Evolutionary conservation across 2,888 invertebrate species (phyloP).

Genomic region (Anthrax anthrax): DNA sequence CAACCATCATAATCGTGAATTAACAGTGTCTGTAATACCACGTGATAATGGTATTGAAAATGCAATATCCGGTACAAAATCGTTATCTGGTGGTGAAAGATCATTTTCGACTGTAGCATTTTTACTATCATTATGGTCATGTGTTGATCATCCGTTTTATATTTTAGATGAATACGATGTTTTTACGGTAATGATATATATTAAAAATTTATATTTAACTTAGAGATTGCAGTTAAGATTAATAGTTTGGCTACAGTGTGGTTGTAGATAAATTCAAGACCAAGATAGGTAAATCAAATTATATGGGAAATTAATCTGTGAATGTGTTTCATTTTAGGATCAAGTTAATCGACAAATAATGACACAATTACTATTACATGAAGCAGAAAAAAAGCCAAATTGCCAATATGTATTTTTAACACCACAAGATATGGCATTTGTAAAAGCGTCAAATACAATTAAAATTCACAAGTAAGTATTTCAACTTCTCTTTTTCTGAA

Average conservation of each 20-base stretch:
- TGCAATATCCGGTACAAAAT: constrained; percentile 40
- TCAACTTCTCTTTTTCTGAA: not conserved
- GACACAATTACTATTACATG: constrained; percentile 60
- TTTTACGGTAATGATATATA: constrained; percentile 58
- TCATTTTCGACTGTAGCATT: constrained; percentile 93
- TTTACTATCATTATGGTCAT: constrained; percentile 85
- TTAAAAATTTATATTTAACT: not conserved
- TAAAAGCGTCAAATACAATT: constrained; percentile 37
- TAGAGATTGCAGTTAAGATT: too few species aligned
- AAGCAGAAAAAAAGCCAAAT: constrained; percentile 49
- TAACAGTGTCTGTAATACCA: constrained; percentile 41
- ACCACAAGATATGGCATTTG: constrained; percentile 59
- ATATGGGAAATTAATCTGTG: too few species aligned
- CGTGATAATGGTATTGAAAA: constrained; percentile 35
- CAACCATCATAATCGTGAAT: constrained; percentile 34
- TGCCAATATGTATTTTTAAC: constrained; percentile 83
- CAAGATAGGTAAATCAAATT: too few species aligned
- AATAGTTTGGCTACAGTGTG: too few species aligned
- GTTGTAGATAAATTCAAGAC: too few species aligned
- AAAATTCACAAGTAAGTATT: constrained; percentile 43
- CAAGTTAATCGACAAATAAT: constrained; percentile 67
- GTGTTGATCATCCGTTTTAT: constrained; percentile 82
- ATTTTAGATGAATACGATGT: constrained; percentile 95
- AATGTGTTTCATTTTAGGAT: constrained; percentile 49
- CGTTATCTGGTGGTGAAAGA: constrained; percentile 89